Evolutionary conservation across 2,797 vertebrate species (phyloP), one percentile per base, ranked within the genome.

Genomic region (Nasua narica): DNA sequence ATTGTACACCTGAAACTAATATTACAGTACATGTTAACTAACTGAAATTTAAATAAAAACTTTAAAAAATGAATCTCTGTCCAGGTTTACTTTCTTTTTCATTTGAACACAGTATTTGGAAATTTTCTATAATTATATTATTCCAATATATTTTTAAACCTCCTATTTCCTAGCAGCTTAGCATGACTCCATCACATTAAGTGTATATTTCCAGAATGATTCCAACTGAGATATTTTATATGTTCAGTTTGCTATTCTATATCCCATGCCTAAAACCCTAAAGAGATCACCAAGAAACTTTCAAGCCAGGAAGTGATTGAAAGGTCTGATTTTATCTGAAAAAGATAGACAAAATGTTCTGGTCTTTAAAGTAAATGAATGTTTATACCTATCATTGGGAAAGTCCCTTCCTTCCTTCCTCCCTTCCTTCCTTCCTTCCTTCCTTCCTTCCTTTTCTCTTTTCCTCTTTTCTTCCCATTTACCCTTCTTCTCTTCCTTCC

Each of bases 311-410:
- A 81, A 81, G 8, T 52, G 21, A 85, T 35, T 56, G 65, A 15
- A 65, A 52, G 12, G 5, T 14, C 15, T 72, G 40, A 81, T 89
- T 91, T 92, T 70, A 72, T 35, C 7, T 76, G 27, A 14, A 85
- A 88, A 91, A 89, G 82, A 96, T 27, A 10, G 84, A 90, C 58
- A 27, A 94, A 69, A 65, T 93, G 35, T 96, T 97, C 81, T 96
- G 65, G 58, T 62, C 48, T 89, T 7, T 56, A 91, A 95, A 81
- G 19, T 93, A 69, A 96, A 96, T 94, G 9, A 97, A 97, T 97
- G 27, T 77, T 92, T 94, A 82, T 3, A 27, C 0, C 50, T 72
- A 48, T 60, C 65, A 43, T 60, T 37, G 21, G 58, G 27, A 23
- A 92, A 97, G 92, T 35, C 32, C 14, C 8, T 74, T 46, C 27